Percentiles rank a stretch among this genome's conserved stretches.
Conservation (phyloP, 92 coral and sea anemone genomes). For the Porites lobata region DNA sequence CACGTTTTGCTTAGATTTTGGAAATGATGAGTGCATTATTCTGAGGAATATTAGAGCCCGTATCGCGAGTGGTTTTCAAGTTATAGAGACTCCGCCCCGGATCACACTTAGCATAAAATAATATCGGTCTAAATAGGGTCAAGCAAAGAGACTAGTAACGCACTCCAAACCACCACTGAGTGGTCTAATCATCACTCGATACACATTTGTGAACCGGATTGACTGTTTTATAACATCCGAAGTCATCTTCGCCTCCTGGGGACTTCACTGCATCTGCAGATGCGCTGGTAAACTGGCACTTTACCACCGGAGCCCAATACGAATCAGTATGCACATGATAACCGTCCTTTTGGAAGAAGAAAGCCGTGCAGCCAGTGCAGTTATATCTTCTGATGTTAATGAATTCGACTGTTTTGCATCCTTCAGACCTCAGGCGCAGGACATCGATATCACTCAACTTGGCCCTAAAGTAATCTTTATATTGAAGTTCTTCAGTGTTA, state of each 20-base stretch:
- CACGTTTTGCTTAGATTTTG: no score
- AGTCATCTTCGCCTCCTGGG: conserved; percentile 34
- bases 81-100: no score
- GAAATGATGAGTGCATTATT: no score
- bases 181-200: conserved; percentile 27
- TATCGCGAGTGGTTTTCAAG: no score
- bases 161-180: conserved; percentile 65
- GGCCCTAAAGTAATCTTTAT: conserved; percentile 59
- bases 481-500: conserved; percentile 39
- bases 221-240: conserved; percentile 14
- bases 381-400: conserved; percentile 41
- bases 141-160: background rate
- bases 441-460: conserved; percentile 43
- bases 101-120: no score
- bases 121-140: no score
- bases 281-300: background rate
- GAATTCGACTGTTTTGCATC: conserved; percentile 35
- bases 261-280: background rate
- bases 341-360: background rate
- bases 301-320: background rate
- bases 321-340: conserved; percentile 35
- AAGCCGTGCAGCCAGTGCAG: conserved; percentile 34
- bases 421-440: background rate
- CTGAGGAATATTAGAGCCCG: no score
- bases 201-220: conserved; percentile 45